phyloP scores from a whole-genome alignment of 2,113 vertebrate species.

The Mellivora capensis region DNA sequence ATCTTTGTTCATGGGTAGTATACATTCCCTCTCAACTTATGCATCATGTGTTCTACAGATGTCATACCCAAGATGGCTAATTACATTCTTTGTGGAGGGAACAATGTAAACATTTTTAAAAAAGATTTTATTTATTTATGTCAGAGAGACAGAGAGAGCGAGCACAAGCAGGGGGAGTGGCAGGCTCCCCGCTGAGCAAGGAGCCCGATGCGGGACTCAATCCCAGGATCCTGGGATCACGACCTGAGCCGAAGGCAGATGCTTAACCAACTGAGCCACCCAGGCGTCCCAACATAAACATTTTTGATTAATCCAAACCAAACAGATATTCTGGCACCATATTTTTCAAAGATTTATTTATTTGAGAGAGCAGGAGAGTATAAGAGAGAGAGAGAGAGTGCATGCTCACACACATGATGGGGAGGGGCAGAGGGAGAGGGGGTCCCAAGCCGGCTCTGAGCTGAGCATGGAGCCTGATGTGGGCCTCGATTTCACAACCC shows the following conservation, averaged over 20 bases:
- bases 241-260: too few species aligned
- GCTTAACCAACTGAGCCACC: too few species aligned
- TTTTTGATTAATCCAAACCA: not conserved
- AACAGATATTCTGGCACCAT: conserved; percentile 11
- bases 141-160: not conserved
- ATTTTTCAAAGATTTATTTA: not conserved
- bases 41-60: not conserved
- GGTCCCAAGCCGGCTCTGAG: not conserved
- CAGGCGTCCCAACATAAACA: not conserved
- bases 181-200: not conserved
- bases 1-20: not conserved
- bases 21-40: not conserved
- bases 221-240: too few species aligned
- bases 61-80: not conserved
- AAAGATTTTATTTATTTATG: not conserved
- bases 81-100: not conserved
- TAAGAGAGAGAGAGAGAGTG: not conserved
- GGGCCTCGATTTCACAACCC: not conserved
- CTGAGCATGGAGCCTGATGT: not conserved
- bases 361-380: not conserved
- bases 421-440: not conserved
- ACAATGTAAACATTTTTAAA: not conserved
- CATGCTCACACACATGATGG: not conserved
- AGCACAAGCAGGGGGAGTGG: too few species aligned
- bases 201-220: too few species aligned